Percentiles rank a stretch among this genome's conserved stretches.
Evolutionary conservation across 2,888 invertebrate genomes (phyloP).

Genomic region (Argyresthia goedartella): DNA sequence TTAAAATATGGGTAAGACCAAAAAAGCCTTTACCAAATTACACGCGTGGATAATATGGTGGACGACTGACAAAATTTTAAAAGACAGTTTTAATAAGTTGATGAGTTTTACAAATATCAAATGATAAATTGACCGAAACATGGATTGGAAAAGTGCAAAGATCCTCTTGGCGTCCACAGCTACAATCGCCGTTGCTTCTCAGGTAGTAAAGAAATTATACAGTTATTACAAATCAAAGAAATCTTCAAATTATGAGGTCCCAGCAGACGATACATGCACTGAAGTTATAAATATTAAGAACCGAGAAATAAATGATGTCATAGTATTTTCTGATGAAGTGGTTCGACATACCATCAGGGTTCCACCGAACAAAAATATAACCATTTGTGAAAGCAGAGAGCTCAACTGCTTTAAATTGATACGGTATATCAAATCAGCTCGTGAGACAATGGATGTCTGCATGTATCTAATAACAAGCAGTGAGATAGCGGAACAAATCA

Average conservation of each 20-base stretch:
- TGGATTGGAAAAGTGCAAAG: conserved; percentile 60
- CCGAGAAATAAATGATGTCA: conserved; percentile 61
- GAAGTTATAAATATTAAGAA: conserved; percentile 40
- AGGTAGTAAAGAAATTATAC: conserved; percentile 48
- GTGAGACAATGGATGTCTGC: conserved; percentile 60
- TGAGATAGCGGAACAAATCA: conserved; percentile 59
- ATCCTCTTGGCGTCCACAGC: conserved; percentile 52
- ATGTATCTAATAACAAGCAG: conserved; percentile 63
- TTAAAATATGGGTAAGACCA: conserved; percentile 26
- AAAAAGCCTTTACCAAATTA: background rate
- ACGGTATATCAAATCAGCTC: conserved; percentile 58
- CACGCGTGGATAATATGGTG: conserved; percentile 51
- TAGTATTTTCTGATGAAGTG: conserved; percentile 56
- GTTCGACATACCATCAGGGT: conserved; percentile 45
- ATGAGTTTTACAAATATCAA: conserved; percentile 18
- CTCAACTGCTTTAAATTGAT: conserved; percentile 58
- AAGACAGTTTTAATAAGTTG: background rate
- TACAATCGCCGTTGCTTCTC: conserved; percentile 49
- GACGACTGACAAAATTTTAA: conserved; percentile 25
- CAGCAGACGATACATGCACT: conserved; percentile 33
- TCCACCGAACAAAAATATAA: conserved; percentile 44
- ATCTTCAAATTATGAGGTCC: conserved; percentile 21
- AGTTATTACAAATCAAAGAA: conserved; percentile 32
- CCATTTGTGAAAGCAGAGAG: conserved; percentile 54
- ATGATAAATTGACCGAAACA: conserved; percentile 19